These are phyloP conservation scores for Ladona fulva DNA, from an alignment of 1,140 invertebrate species.

Conservation along the genomic window DNA sequence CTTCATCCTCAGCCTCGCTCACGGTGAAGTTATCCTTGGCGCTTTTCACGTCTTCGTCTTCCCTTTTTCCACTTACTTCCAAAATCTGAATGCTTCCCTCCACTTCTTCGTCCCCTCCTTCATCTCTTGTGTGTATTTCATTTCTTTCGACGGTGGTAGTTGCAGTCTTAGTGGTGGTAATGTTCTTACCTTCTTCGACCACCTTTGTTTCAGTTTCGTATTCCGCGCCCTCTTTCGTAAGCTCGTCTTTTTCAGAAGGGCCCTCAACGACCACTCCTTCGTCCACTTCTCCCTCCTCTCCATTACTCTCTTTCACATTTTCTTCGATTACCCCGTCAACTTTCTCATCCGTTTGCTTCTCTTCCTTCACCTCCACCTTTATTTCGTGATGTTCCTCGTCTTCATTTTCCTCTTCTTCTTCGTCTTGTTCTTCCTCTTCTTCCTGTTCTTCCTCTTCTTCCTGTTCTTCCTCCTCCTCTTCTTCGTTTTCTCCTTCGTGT, in stretches of 20 bases:
- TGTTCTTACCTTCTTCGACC: not conserved
- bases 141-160: slow-evolving; percentile 18
- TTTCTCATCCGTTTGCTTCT: slow-evolving; percentile 17
- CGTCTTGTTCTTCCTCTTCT: not conserved
- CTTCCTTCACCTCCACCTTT: slow-evolving; percentile 1
- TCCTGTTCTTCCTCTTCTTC: slow-evolving; percentile 11
- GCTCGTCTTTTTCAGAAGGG: slow-evolving; percentile 21
- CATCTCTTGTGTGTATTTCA: slow-evolving; percentile 30
- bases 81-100: too few relatives aligned
- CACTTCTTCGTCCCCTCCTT: slow-evolving; percentile 17
- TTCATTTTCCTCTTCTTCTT: not conserved
- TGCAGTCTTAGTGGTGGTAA: too few relatives aligned
- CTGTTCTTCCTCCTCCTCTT: slow-evolving; percentile 12
- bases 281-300: too few relatives aligned
- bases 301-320: too few relatives aligned
- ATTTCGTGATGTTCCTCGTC: slow-evolving; percentile 12
- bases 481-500: slow-evolving; percentile 20
- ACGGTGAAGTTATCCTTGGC: not conserved
- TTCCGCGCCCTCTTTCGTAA: slow-evolving; percentile 1
- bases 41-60: not conserved
- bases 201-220: not conserved
- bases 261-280: slow-evolving; percentile 24
- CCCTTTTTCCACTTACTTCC: not conserved
- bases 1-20: not conserved
- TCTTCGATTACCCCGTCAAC: too few relatives aligned